A percentile compares a stretch with the other conserved stretches of the same genome.
phyloP scores from a whole-genome alignment of 2,797 vertebrate genomes.

The Avahi laniger region DNA sequence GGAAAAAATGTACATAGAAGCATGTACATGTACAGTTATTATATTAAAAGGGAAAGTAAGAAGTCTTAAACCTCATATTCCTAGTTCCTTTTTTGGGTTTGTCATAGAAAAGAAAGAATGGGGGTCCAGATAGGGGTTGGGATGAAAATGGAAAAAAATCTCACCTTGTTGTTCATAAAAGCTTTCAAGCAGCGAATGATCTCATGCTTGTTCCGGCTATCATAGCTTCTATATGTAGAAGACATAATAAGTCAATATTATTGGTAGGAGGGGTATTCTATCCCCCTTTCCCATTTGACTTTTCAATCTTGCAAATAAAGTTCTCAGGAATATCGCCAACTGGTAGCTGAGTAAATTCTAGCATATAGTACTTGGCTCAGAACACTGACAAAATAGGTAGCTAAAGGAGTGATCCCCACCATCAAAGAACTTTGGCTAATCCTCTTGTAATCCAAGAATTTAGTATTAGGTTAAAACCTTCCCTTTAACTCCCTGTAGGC shows the following conservation, averaged over 20 bases:
- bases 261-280: neutral
- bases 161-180: slow-evolving; percentile 97
- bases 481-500: neutral
- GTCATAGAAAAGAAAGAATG: neutral
- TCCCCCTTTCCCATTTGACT: slow-evolving; percentile 1
- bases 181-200: slow-evolving; percentile 96
- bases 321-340: neutral
- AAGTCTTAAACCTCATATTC: neutral
- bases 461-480: slow-evolving; percentile 53
- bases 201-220: slow-evolving; percentile 90
- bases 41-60: neutral
- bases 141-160: slow-evolving; percentile 1
- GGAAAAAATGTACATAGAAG: neutral
- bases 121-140: neutral
- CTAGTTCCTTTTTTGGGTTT: neutral
- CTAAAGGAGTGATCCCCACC: neutral
- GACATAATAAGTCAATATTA: neutral
- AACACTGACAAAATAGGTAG: slow-evolving; percentile 34
- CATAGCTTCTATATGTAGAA: slow-evolving; percentile 73
- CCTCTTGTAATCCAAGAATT: slow-evolving; percentile 15
- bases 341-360: slow-evolving; percentile 31
- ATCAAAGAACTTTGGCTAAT: slow-evolving; percentile 23
- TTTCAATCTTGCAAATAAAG: slow-evolving; percentile 31
- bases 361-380: neutral
- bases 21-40: neutral